phyloP scores from a whole-genome alignment of 2,113 vertebrate genomes.

The Leptobrachium leishanense region DNA sequence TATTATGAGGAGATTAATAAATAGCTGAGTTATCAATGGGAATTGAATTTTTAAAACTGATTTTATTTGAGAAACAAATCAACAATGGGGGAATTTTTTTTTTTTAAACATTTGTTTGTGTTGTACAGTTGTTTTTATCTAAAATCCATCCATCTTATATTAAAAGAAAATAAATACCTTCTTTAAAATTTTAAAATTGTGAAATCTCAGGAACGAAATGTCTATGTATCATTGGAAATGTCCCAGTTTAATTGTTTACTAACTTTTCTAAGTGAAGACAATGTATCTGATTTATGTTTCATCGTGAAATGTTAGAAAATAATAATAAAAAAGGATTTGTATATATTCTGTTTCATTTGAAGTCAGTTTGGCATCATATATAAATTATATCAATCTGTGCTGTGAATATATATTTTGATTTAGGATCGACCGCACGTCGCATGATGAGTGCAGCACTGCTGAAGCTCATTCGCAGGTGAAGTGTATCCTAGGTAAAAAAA shows the following conservation, averaged over 20 bases:
- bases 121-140: slow-evolving; percentile 47
- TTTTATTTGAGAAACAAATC: too few species aligned
- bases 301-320: slow-evolving; percentile 22
- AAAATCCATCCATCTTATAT: slow-evolving; percentile 74
- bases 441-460: too few species aligned
- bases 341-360: neutral
- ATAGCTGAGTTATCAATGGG: too few species aligned
- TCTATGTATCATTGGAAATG: slow-evolving; percentile 47
- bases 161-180: slow-evolving; percentile 58
- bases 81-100: too few species aligned
- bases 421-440: too few species aligned
- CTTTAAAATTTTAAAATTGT: slow-evolving; percentile 53
- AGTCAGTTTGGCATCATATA: too few species aligned
- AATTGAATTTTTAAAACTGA: too few species aligned
- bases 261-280: slow-evolving; percentile 2
- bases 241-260: neutral
- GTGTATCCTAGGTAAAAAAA: too few species aligned
- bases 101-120: neutral
- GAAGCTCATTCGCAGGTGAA: too few species aligned
- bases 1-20: too few species aligned
- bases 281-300: slow-evolving; percentile 17
- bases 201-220: slow-evolving; percentile 72
- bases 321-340: slow-evolving; percentile 28
- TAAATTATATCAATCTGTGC: too few species aligned
- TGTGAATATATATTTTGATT: too few species aligned